A percentile compares a stretch with the other conserved stretches of the same genome.
These are phyloP conservation scores for Drosophila tropicalis DNA, from an alignment of 1,140 invertebrate species.

Conservation along the genomic window DNA sequence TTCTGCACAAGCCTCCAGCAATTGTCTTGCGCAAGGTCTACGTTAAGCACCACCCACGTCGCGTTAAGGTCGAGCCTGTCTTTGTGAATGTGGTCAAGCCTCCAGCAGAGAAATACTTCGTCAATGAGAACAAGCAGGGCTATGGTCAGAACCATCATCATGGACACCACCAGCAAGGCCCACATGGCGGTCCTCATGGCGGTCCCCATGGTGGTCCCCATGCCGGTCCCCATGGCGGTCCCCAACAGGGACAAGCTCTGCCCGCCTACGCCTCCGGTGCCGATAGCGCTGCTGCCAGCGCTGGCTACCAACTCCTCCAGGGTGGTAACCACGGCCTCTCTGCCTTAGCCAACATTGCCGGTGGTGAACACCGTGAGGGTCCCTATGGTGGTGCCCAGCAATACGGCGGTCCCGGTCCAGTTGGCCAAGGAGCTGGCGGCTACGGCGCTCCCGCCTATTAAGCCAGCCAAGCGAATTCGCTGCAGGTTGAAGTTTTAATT, in stretches of 20 bases:
- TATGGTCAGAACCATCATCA: conserved; percentile 56
- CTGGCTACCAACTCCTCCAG: conserved; percentile 76
- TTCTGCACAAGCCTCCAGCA: conserved; percentile 82
- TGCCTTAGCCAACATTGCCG: conserved; percentile 71
- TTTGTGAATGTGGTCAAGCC: conserved; percentile 82
- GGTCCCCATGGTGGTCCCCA: conserved; percentile 48
- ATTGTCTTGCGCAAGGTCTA: conserved; percentile 80
- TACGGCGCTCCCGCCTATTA: conserved; percentile 61
- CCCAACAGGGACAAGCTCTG: conserved; percentile 50
- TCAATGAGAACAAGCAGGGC: conserved; percentile 79
- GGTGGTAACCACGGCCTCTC: conserved; percentile 74
- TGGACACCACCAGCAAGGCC: conserved; percentile 28
- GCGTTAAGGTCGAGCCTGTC: conserved; percentile 82
- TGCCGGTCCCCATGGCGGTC: conserved; percentile 55
- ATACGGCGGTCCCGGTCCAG: conserved; percentile 54
- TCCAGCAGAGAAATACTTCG: conserved; percentile 82
- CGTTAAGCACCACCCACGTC: conserved; percentile 80
- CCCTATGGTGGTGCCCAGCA: conserved; percentile 51
- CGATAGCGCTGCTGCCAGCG: conserved; percentile 68
- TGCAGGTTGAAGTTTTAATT: conserved; percentile 54
- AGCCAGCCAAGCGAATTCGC: conserved; percentile 16
- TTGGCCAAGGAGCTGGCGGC: conserved; percentile 37
- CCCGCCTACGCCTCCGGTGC: conserved; percentile 68
- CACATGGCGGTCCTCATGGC: conserved; percentile 29
- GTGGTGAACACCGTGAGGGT: conserved; percentile 47